Evolutionary conservation across 1,140 invertebrate genomes (phyloP).

Genomic region (Diorhabda elongata): DNA sequence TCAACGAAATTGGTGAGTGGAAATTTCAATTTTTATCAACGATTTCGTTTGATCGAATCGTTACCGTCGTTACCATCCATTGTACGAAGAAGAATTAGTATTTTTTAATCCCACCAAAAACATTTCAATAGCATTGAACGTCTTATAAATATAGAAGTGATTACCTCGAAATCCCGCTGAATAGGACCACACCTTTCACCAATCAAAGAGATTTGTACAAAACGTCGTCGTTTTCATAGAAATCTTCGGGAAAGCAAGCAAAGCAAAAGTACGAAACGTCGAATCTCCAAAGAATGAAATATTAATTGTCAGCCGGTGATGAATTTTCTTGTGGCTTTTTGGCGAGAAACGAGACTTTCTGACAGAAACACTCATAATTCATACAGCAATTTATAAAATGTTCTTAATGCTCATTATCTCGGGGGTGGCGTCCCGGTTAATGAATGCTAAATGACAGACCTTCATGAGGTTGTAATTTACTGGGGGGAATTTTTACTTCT

Average conservation of each 20-base stretch:
- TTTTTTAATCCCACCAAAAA: background rate
- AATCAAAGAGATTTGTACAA: background rate
- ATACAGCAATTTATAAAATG: slow-evolving; percentile 3
- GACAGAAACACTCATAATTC: slow-evolving; percentile 2
- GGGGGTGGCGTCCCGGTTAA: slow-evolving; percentile 1
- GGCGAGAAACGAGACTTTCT: background rate
- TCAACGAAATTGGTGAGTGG: too few relatives aligned
- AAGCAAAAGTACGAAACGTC: background rate
- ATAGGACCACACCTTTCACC: background rate
- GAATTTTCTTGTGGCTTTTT: slow-evolving; percentile 2
- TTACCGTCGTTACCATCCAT: too few relatives aligned
- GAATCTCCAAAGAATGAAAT: background rate
- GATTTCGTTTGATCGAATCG: too few relatives aligned
- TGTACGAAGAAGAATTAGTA: too few relatives aligned
- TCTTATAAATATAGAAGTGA: background rate
- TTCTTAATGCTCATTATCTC: slow-evolving; percentile 2
- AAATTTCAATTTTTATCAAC: too few relatives aligned
- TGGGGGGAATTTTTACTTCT: slow-evolving; percentile 3
- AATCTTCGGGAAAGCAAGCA: background rate
- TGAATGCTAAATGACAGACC: background rate
- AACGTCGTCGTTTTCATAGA: background rate
- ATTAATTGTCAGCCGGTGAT: slow-evolving; percentile 2
- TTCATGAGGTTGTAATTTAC: background rate
- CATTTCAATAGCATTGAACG: background rate
- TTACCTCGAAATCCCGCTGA: background rate